A percentile compares a stretch with the other conserved stretches of the same genome.
phyloP scores from a whole-genome alignment of 37 sponge, comb jelly and placozoan genomes.

The Agelas oroides region DNA sequence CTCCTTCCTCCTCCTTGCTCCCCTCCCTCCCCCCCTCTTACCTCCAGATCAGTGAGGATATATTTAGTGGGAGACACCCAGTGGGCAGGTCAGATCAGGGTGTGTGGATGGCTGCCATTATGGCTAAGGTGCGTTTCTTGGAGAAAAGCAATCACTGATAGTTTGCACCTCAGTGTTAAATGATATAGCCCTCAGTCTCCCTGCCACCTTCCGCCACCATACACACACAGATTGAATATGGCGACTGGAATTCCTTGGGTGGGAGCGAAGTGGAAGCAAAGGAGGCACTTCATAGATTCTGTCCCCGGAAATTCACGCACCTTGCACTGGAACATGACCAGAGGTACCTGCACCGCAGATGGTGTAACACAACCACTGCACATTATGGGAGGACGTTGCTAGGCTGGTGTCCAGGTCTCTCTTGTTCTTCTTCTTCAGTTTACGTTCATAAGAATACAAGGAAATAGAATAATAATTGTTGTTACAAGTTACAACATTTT shows the following conservation, averaged over 20 bases:
- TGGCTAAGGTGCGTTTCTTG: conserved; percentile 36
- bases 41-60: conserved; percentile 9
- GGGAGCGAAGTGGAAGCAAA: background rate
- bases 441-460: too few relatives aligned
- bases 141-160: background rate
- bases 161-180: background rate
- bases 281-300: conserved; percentile 50
- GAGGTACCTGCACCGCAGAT: conserved; percentile 2
- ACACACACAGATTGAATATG: conserved; percentile 48
- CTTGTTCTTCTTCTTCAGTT: too few relatives aligned
- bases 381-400: background rate
- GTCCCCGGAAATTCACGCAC: conserved; percentile 37
- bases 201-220: too few relatives aligned
- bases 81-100: conserved; percentile 18
- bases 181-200: background rate
- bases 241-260: conserved; percentile 21
- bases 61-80: conserved; percentile 33
- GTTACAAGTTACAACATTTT: too few relatives aligned
- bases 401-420: too few relatives aligned
- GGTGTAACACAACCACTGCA: background rate
- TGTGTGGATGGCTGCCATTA: conserved; percentile 48
- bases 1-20: background rate
- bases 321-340: conserved; percentile 49
- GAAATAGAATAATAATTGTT: too few relatives aligned
- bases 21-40: background rate